These are phyloP conservation scores for Willowsia nigromaculata DNA, from an alignment of 2,888 invertebrate species.

Conservation along the genomic window DNA sequence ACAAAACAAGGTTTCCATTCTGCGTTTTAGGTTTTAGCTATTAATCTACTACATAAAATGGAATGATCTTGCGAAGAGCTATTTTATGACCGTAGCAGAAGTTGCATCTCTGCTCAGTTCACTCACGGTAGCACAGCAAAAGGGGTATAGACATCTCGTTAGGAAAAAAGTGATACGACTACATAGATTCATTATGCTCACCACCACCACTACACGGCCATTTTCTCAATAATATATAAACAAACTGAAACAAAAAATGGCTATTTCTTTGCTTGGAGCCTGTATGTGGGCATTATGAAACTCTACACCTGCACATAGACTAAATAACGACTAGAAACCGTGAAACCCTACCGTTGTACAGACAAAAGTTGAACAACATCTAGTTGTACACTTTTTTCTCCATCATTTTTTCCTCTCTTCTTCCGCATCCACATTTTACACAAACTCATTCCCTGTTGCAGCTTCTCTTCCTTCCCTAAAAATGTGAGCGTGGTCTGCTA, in stretches of 20 bases:
- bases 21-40: background rate
- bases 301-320: background rate
- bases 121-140: background rate
- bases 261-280: background rate
- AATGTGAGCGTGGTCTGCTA: background rate
- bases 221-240: background rate
- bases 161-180: background rate
- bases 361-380: background rate
- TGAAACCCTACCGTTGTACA: background rate
- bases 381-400: background rate
- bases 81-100: constrained; percentile 23
- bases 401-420: background rate
- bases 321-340: background rate
- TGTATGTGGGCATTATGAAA: background rate
- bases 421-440: background rate
- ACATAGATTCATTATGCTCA: too few species aligned
- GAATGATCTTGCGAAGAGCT: constrained; percentile 27
- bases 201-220: background rate
- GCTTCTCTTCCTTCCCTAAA: background rate
- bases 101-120: constrained; percentile 24
- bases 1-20: background rate
- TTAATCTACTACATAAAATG: constrained; percentile 29
- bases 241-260: background rate
- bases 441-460: background rate
- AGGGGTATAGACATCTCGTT: background rate